These are phyloP conservation scores for Pseudeuparius sepicola DNA, from an alignment of 2,888 invertebrate genomes.

Conservation along the genomic window DNA sequence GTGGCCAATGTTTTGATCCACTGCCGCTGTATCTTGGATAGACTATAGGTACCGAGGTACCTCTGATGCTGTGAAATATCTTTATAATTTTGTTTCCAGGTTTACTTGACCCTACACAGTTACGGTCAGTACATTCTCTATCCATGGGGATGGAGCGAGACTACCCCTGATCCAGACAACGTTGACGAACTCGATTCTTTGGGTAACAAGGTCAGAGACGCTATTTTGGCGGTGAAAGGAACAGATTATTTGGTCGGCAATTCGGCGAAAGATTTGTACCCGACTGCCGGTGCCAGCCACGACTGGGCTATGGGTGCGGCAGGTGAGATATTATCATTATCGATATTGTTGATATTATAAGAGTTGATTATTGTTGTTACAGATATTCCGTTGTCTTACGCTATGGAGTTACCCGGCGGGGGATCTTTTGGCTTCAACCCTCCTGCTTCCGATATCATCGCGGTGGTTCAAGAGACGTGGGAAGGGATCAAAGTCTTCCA, in stretches of 20 bases:
- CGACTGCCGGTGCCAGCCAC: background rate
- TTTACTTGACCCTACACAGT: too few relatives aligned
- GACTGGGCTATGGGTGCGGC: too few relatives aligned
- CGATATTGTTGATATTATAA: too few relatives aligned
- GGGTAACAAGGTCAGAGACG: slow-evolving; percentile 38
- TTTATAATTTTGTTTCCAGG: too few relatives aligned
- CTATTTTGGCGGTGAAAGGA: slow-evolving; percentile 35
- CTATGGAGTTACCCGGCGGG: slow-evolving; percentile 55
- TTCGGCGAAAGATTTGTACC: slow-evolving; percentile 39
- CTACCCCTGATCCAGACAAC: slow-evolving; percentile 43
- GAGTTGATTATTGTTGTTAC: too few relatives aligned
- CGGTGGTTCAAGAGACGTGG: slow-evolving; percentile 51
- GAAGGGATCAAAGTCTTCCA: slow-evolving; percentile 44
- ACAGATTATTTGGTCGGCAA: slow-evolving; percentile 44
- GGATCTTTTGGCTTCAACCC: slow-evolving; percentile 46
- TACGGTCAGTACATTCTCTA: slow-evolving; percentile 60
- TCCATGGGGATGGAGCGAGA: slow-evolving; percentile 59
- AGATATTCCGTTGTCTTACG: slow-evolving; percentile 52
- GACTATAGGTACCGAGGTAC: too few relatives aligned
- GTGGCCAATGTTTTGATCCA: too few relatives aligned
- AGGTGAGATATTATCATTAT: too few relatives aligned
- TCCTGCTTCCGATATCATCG: slow-evolving; percentile 43
- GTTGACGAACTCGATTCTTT: slow-evolving; percentile 39
- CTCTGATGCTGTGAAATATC: too few relatives aligned
- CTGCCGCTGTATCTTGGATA: too few relatives aligned